Evolutionary conservation across 2,113 vertebrate species (phyloP), one percentile per base, ranked within the genome.

Genomic region (Ginglymostoma cirratum): DNA sequence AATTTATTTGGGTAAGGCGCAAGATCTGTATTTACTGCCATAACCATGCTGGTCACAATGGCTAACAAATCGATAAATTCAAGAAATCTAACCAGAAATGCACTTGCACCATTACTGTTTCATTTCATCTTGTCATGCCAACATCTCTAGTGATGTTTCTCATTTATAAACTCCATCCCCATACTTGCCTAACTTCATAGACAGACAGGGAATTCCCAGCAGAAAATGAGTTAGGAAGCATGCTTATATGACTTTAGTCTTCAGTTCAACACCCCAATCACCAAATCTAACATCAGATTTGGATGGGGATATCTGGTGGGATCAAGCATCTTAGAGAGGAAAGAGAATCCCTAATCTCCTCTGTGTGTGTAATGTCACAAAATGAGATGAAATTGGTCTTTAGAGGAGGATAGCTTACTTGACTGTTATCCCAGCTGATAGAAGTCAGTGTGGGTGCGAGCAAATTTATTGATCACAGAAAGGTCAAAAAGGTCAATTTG

Each of bases 1-100:
- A 98, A 98, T 98, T 99, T 97, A 99, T 98, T 98, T 98, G 99
- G 99, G 99, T 99, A 99, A 95, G 98, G 99, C 99, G 97, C 97
- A 23, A 0, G 96, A 87, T 0, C 94, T 95, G 6, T 92, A 45
- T 96, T 96, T 96, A 96, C 8, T 0, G 0, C 95, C 96, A 94
- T 96, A 95, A 97, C 96, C 95, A 69, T 96, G 97, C 97, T 96
- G 96, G 96, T 96, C 96, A 96, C 96, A 97, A 98, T 97, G 98
- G 96, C 98, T 97, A 97, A 97, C 97, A 69, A 61, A 61, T 61
- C 55, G 12, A 61, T 61, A 61, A 61, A 61, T 61, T 61, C 7
- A 61, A 61, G 55, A 61, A 61, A 61, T 61, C 55, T 61, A 61
- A 96, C 55, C 96, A 55, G 67, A 97, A 96, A 3, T 83, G 94